Conservation (phyloP, 2,888 invertebrate genomes). For the Arge pagana region DNA sequence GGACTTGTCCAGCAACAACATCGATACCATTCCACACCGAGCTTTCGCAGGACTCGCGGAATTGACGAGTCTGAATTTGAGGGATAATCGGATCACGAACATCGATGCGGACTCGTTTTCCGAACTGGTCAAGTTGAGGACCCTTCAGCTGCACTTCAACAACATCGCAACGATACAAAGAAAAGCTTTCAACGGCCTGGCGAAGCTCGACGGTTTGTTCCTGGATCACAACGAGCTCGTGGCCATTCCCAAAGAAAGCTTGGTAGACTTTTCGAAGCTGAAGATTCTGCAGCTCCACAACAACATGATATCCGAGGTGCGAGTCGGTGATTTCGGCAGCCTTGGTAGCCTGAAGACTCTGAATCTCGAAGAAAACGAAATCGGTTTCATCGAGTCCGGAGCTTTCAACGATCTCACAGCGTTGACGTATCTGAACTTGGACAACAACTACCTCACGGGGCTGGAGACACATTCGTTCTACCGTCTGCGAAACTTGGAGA, state of each 20-base stretch:
- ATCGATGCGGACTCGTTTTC: slow-evolving; percentile 52
- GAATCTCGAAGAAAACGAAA: slow-evolving; percentile 50
- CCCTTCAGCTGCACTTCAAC: slow-evolving; percentile 55
- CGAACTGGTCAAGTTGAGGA: slow-evolving; percentile 45
- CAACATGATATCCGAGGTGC: slow-evolving; percentile 52
- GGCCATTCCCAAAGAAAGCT: slow-evolving; percentile 50
- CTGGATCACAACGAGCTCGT: slow-evolving; percentile 54
- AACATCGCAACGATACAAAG: slow-evolving; percentile 47
- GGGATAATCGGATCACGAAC: slow-evolving; percentile 51
- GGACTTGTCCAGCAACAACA: slow-evolving; percentile 51
- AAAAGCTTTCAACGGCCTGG: slow-evolving; percentile 44
- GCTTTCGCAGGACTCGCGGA: slow-evolving; percentile 53
- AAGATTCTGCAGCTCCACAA: slow-evolving; percentile 51
- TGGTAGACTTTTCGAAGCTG: slow-evolving; percentile 52
- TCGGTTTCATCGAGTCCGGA: slow-evolving; percentile 39
- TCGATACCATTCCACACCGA: slow-evolving; percentile 49
- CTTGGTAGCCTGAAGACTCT: slow-evolving; percentile 50
- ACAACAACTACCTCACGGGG: too few relatives aligned
- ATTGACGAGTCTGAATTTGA: slow-evolving; percentile 53
- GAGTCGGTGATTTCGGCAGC: slow-evolving; percentile 54
- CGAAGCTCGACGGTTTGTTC: slow-evolving; percentile 48
- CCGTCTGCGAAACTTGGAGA: slow-evolving; percentile 20
- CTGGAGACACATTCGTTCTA: too few relatives aligned
- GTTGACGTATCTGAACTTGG: too few relatives aligned
- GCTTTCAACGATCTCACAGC: slow-evolving; percentile 25